Evolutionary conservation across 2,797 vertebrate genomes (phyloP).

Genomic region (Dicrostonyx torquatus): DNA sequence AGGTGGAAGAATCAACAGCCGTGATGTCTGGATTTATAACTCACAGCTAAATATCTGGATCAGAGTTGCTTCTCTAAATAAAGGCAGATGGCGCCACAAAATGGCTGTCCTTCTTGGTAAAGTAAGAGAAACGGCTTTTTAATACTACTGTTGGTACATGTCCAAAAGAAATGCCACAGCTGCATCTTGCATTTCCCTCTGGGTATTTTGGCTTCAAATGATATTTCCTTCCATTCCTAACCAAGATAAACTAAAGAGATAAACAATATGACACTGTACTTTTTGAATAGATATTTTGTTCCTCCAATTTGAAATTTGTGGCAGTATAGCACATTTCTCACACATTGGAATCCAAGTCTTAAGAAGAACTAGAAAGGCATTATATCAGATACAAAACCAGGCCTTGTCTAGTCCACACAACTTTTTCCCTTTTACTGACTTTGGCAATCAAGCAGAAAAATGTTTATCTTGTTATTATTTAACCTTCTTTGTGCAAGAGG

Average conservation of each 20-base stretch:
- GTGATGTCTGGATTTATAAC: slow-evolving; percentile 99
- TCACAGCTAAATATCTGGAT: slow-evolving; percentile 99
- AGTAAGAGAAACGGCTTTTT: slow-evolving; percentile 88
- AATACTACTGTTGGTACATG: slow-evolving; percentile 43
- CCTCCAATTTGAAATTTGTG: slow-evolving; percentile 43
- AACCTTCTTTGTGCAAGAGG: slow-evolving; percentile 26
- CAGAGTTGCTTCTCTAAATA: slow-evolving; percentile 98
- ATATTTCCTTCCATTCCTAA: slow-evolving; percentile 58
- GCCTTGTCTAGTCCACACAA: slow-evolving; percentile 31
- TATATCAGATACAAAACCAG: slow-evolving; percentile 25
- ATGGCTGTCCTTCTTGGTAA: slow-evolving; percentile 99
- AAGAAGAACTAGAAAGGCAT: slow-evolving; percentile 22
- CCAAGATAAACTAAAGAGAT: slow-evolving; percentile 51
- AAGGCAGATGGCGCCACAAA: slow-evolving; percentile 99
- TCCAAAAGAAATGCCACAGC: slow-evolving; percentile 62
- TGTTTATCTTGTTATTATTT: slow-evolving; percentile 56
- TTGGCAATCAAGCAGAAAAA: slow-evolving; percentile 20
- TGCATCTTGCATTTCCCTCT: slow-evolving; percentile 57
- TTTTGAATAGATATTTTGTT: slow-evolving; percentile 69
- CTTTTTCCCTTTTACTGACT: slow-evolving; percentile 50
- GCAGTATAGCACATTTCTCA: slow-evolving; percentile 62
- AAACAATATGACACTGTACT: slow-evolving; percentile 47
- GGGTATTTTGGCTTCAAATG: slow-evolving; percentile 49
- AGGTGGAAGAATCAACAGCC: slow-evolving; percentile 98
- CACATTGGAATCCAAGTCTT: neutral